Evolutionary conservation across 2,888 invertebrate species (phyloP).

Genomic region (Acleris sparsana): DNA sequence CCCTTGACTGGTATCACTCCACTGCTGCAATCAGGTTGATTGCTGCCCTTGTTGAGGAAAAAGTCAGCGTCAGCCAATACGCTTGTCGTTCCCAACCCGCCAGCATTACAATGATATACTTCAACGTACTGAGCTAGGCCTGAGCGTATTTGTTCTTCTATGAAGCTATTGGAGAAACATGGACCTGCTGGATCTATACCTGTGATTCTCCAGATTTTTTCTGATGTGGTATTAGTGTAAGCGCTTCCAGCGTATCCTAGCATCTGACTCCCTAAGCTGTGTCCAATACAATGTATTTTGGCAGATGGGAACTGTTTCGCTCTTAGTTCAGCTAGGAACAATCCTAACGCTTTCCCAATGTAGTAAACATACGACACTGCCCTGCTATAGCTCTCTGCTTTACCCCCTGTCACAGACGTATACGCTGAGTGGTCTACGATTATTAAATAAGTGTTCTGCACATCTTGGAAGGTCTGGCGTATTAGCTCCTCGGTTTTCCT

Average conservation of each 20-base stretch:
- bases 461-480: slow-evolving; percentile 63
- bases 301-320: slow-evolving; percentile 60
- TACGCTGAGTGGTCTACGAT: slow-evolving; percentile 74
- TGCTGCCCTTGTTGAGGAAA: slow-evolving; percentile 82
- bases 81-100: slow-evolving; percentile 76
- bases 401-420: slow-evolving; percentile 63
- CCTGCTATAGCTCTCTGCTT: slow-evolving; percentile 68
- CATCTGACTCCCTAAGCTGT: slow-evolving; percentile 74
- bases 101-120: slow-evolving; percentile 84
- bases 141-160: slow-evolving; percentile 75
- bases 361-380: slow-evolving; percentile 66
- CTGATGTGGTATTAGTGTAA: slow-evolving; percentile 59
- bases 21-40: slow-evolving; percentile 80
- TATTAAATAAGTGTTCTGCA: slow-evolving; percentile 66
- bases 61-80: slow-evolving; percentile 83
- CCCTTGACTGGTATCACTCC: slow-evolving; percentile 64
- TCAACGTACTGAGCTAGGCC: slow-evolving; percentile 84
- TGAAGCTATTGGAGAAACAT: slow-evolving; percentile 70
- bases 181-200: slow-evolving; percentile 78
- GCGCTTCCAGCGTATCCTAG: slow-evolving; percentile 60
- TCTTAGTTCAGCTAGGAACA: slow-evolving; percentile 58
- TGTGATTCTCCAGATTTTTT: slow-evolving; percentile 68
- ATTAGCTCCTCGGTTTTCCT: slow-evolving; percentile 67
- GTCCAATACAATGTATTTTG: slow-evolving; percentile 71
- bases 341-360: slow-evolving; percentile 64